Evolutionary conservation across 2,888 invertebrate genomes (phyloP), one percentile per base, ranked within the genome.

Genomic region (Sussaba pulchella): DNA sequence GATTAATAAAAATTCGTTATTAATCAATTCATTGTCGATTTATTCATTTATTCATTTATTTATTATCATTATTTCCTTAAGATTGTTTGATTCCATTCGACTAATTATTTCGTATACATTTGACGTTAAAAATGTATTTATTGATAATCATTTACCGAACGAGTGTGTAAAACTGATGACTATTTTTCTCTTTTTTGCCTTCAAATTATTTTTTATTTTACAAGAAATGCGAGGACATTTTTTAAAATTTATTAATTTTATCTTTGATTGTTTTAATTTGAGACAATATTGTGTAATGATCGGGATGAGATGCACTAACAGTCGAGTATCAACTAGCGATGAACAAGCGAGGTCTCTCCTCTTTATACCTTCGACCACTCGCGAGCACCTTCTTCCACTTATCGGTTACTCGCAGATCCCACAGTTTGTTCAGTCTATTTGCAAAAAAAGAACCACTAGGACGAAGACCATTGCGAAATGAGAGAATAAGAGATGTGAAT

Each of bases 381-480:
- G 84, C 82, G 75, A 84, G 83, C 84, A 85, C 76, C 82, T 83
- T 82, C 83, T 83, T 83, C 86, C 87, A 87, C 87, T 90, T 89
- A 89, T 90, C 89, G 82, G 87, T 81, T 77, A 86, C 88, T 89
- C 87, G 87, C 85, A 87, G 84, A 82, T 59, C 41, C 17, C 36
- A 63, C 59, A 73, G 87, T 90, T 89, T 89, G 85, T 86, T 85
- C 85, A 85, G 81, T 78, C 80, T 85, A 86, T 90, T 90, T 85
- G 87, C 86, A 74, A 85, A 85, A 84, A 87, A 84, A 75, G 78
- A 78, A 19, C 14, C n/a, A 26, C 14, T 41, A 19, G 17, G 31
- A 47, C 14, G 14, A n/a, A 61, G 21, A 43, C 12, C 31, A n/a
- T 31, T 24, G 14, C 9, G 36, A 59, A 17, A 5, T 1, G 14